Base-by-base conservation (phyloP, 2,888 invertebrate genomes). In the Lasius fuliginosus region DNA sequence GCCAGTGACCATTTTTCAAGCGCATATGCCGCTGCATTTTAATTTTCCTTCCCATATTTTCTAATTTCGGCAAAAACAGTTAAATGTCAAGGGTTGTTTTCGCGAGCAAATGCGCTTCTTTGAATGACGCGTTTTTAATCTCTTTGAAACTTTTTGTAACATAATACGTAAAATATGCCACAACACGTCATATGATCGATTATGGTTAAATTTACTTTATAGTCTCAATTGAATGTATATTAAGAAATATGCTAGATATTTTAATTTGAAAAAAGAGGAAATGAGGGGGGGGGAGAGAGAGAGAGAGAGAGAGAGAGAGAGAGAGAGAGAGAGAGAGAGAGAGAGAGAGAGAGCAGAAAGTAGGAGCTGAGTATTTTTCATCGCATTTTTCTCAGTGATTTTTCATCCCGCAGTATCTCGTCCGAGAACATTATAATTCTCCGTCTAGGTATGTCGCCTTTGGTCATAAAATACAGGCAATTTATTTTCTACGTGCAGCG, bases 401-500 rank as follows among this genome's bases (percentile, higher is more conserved):
- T 58, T 71, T 58, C 58, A n/a, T 71, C 30, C 15, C 30, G 30
- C 40, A 15, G 1, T 33, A 40, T 58, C 40, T 69, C 30, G 36
- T 23, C 0, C 69, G 30, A 42, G n/a, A 11, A 53, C 15, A 15
- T 53, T 11, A 53, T 56, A 69, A 23, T 58, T 42, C 42, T 33
- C 42, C 12, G 79, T 18, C 23, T 23, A 33, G 9, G 6, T 40
- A 36, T 23, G 75, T 77, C 69, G 18, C 9, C 30, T 71, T 79
- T 33, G 23, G 36, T 42, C 40, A 23, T 79, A 73, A 73, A 79
- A 81, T 30, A 46, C 58, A 53, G 42, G 15, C 9, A 12, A 36
- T 36, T 36, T 81, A 81, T 81, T 81, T 81, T 73, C 23, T 53
- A 73, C 46, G 27, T 27, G 58, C 27, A 27, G 79, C 79, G 23